phyloP scores from a whole-genome alignment of 2,797 vertebrate genomes.

The Tragopan temminckii region DNA sequence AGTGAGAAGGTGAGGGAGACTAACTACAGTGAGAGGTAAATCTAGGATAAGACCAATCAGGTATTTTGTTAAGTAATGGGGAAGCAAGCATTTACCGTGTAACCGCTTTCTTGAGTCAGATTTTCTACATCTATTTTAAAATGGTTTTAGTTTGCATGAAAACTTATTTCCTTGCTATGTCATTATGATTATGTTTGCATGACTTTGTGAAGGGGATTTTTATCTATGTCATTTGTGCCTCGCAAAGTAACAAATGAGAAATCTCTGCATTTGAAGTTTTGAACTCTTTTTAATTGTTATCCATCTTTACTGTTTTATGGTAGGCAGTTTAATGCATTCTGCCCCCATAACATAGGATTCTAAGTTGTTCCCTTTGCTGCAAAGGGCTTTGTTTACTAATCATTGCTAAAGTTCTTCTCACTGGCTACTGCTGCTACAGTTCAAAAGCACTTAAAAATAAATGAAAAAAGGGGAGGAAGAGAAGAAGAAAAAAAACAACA shows the following conservation, averaged over 20 bases:
- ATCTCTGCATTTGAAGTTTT: not conserved
- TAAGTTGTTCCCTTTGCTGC: not conserved
- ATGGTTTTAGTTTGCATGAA: not conserved
- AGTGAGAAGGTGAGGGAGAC: not conserved
- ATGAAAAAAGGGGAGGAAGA: not conserved
- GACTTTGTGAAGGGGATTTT: not conserved
- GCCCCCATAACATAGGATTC: accelerated
- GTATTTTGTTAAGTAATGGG: not conserved
- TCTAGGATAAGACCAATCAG: not conserved
- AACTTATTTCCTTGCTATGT: not conserved
- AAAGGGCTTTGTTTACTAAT: not conserved
- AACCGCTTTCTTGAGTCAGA: not conserved
- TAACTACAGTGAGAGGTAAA: not conserved
- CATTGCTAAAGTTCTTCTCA: not conserved
- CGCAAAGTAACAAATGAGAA: not conserved
- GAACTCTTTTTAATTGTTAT: not conserved
- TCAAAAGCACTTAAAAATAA: not conserved
- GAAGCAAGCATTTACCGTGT: not conserved
- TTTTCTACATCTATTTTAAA: not conserved
- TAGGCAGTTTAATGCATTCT: not conserved
- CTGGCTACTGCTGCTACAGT: not conserved
- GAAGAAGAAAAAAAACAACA: not conserved
- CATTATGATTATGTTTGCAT: not conserved
- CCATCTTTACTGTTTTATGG: not conserved
- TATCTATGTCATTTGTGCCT: not conserved